phyloP scores from a whole-genome alignment of 1,140 invertebrate genomes.

The Ceratina japonica region DNA sequence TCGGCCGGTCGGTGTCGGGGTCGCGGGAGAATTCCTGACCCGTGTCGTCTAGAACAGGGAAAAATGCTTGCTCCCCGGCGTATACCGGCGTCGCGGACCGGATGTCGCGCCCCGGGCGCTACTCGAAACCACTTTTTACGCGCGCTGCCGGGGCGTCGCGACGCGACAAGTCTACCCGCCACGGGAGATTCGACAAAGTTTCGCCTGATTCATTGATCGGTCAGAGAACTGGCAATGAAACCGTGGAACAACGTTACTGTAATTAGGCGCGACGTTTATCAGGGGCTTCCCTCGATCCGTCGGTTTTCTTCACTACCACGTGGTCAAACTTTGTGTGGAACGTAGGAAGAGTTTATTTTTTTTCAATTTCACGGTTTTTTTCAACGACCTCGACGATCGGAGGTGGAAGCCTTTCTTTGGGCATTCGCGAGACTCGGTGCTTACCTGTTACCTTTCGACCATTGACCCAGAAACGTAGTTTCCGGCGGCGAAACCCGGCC shows the following conservation, averaged over 20 bases:
- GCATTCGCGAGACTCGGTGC: too few species aligned
- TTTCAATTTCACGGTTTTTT: too few species aligned
- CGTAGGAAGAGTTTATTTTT: too few species aligned
- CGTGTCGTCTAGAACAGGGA: slow-evolving; percentile 9
- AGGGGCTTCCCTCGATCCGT: slow-evolving; percentile 25
- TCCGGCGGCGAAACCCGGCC: too few species aligned
- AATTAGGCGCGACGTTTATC: slow-evolving; percentile 41
- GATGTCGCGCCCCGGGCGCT: not conserved
- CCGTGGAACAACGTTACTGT: not conserved
- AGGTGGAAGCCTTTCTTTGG: too few species aligned
- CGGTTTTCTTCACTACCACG: not conserved
- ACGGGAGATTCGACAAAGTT: not conserved
- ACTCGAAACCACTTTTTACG: slow-evolving; percentile 36
- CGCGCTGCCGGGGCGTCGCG: not conserved
- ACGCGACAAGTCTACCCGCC: not conserved
- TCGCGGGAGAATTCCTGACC: not conserved
- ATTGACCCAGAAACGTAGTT: too few species aligned
- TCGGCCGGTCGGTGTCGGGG: too few species aligned
- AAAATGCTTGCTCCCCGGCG: slow-evolving; percentile 5
- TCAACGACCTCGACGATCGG: too few species aligned
- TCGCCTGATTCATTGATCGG: not conserved
- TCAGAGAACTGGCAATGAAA: not conserved
- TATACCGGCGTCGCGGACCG: not conserved
- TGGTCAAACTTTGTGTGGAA: too few species aligned
- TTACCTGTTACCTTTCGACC: too few species aligned